Evolutionary conservation across 2,888 invertebrate genomes (phyloP).

Genomic region (Amphiduros pacificus): DNA sequence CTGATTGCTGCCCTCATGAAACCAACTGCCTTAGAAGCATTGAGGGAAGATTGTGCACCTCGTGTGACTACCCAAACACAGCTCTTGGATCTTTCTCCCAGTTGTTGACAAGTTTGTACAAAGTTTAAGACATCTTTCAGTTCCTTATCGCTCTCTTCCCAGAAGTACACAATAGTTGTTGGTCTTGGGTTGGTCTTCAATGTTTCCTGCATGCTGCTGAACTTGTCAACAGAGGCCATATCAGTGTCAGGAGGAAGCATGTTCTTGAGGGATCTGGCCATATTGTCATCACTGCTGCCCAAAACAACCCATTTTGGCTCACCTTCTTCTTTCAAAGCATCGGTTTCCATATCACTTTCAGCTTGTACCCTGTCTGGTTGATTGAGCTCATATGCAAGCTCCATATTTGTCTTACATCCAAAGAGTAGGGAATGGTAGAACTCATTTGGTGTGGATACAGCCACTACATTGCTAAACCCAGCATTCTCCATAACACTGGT

Average conservation of each 20-base stretch:
- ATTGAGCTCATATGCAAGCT: neutral
- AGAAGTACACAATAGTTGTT: slow-evolving; percentile 1
- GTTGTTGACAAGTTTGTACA: neutral
- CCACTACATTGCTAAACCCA: slow-evolving; percentile 13
- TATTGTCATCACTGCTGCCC: neutral
- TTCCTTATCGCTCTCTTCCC: slow-evolving; percentile 4
- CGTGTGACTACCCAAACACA: neutral
- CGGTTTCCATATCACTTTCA: neutral
- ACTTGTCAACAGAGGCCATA: neutral
- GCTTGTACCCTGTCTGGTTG: too few relatives aligned
- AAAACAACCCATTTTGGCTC: slow-evolving; percentile 7
- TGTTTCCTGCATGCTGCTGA: neutral
- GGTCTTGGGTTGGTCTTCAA: neutral
- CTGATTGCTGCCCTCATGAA: slow-evolving; percentile 6
- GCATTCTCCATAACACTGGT: neutral
- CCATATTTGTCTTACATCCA: slow-evolving; percentile 8
- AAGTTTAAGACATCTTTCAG: neutral
- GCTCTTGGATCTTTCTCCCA: neutral
- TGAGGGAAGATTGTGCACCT: neutral
- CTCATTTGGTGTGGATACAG: slow-evolving; percentile 15
- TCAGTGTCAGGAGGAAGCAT: neutral
- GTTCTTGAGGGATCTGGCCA: neutral
- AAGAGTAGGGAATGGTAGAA: slow-evolving; percentile 17
- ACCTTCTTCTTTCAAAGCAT: too few relatives aligned
- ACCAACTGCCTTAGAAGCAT: neutral